These are phyloP conservation scores for Nyctereutes procyonoides DNA, from an alignment of 2,113 vertebrate species.

Conservation along the genomic window DNA sequence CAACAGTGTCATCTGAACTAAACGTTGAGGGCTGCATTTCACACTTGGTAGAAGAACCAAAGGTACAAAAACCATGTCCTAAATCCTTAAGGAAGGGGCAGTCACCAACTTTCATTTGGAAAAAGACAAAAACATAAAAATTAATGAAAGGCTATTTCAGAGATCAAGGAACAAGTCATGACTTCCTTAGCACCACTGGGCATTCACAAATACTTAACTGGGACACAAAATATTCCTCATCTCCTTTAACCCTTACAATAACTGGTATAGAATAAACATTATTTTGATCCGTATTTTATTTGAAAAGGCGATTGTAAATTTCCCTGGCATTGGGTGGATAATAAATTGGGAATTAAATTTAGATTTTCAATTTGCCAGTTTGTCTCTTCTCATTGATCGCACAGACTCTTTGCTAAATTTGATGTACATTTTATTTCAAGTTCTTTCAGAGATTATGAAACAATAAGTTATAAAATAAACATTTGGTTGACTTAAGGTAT, in stretches of 20 bases:
- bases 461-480: neutral
- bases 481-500: neutral
- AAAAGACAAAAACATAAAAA: neutral
- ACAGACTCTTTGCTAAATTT: neutral
- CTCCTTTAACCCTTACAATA: neutral
- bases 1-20: neutral
- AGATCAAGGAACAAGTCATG: neutral
- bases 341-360: neutral
- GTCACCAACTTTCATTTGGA: neutral
- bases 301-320: neutral
- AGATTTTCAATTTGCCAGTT: neutral
- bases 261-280: neutral
- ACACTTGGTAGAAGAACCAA: neutral
- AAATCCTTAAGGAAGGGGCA: neutral
- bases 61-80: neutral
- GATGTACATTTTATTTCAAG: neutral
- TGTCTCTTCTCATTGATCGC: neutral
- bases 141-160: neutral
- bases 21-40: neutral
- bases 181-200: neutral
- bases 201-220: neutral
- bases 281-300: neutral
- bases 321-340: neutral
- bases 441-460: constrained; percentile 1
- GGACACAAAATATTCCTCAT: neutral